Conservation (phyloP, 1,140 invertebrate species). For the Monochamus saltuarius region DNA sequence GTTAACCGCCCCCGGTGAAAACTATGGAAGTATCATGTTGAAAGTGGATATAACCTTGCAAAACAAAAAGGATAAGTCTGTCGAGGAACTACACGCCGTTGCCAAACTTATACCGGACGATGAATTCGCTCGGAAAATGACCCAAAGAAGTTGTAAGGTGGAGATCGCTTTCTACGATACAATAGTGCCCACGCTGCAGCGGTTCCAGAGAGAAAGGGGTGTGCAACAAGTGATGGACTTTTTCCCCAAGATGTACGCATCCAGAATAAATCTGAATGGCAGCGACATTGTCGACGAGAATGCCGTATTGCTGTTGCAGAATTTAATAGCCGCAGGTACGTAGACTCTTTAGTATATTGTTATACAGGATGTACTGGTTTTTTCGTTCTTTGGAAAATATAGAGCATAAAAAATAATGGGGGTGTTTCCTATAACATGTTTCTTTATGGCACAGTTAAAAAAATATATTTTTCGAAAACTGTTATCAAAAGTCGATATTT, state of each 20-base stretch:
- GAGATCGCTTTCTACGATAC: slow-evolving; percentile 57
- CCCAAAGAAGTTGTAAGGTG: slow-evolving; percentile 58
- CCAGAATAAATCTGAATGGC: slow-evolving; percentile 50
- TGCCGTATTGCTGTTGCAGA: slow-evolving; percentile 59
- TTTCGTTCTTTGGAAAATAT: too few species aligned
- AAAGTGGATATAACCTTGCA: slow-evolving; percentile 42
- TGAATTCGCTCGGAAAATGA: slow-evolving; percentile 53
- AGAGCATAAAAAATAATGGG: too few species aligned
- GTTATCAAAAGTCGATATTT: too few species aligned
- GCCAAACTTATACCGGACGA: slow-evolving; percentile 57
- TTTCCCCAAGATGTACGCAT: slow-evolving; percentile 55
- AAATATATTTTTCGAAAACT: too few species aligned
- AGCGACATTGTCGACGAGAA: slow-evolving; percentile 53
- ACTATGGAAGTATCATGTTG: slow-evolving; percentile 60
- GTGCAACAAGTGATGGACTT: slow-evolving; percentile 50
- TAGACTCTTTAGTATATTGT: too few species aligned
- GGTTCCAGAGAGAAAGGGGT: slow-evolving; percentile 53
- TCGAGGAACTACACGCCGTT: slow-evolving; percentile 53
- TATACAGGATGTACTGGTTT: too few species aligned
- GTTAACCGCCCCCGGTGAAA: slow-evolving; percentile 59
- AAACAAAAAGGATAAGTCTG: slow-evolving; percentile 35
- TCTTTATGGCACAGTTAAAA: too few species aligned
- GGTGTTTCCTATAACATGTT: too few species aligned
- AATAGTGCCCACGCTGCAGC: slow-evolving; percentile 52
- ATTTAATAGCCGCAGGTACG: slow-evolving; percentile 51